These are phyloP conservation scores for Natator depressus DNA, from an alignment of 2,113 vertebrate genomes.

Conservation along the genomic window DNA sequence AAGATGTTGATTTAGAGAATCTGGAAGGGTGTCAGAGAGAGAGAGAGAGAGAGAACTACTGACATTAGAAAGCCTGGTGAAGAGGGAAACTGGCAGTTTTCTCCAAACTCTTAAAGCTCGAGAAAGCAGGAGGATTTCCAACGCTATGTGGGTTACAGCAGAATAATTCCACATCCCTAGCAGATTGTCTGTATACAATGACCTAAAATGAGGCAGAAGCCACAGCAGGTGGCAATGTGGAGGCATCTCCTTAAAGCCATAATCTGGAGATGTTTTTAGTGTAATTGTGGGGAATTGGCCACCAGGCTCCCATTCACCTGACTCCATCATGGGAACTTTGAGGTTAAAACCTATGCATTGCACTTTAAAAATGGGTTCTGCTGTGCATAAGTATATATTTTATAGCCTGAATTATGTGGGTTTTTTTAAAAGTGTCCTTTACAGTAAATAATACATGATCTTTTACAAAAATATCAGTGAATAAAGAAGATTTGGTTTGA, in stretches of 20 bases:
- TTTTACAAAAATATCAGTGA: conserved; percentile 57
- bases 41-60: neutral
- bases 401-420: conserved; percentile 7
- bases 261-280: conserved; percentile 53
- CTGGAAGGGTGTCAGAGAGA: neutral
- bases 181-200: neutral
- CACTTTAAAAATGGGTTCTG: conserved; percentile 45
- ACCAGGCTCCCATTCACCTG: conserved; percentile 29
- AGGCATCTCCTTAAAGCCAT: neutral
- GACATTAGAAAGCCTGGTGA: neutral
- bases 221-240: neutral
- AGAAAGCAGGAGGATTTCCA: neutral
- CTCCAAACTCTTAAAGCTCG: neutral
- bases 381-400: conserved; percentile 28
- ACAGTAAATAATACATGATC: conserved; percentile 44
- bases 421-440: conserved; percentile 33
- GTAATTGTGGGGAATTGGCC: conserved; percentile 60
- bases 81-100: neutral
- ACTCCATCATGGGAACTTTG: conserved; percentile 63
- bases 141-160: neutral
- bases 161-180: neutral
- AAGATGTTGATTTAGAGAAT: neutral
- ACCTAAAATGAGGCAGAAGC: neutral
- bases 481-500: conserved; percentile 37
- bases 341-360: conserved; percentile 66